Evolutionary conservation across 2,888 invertebrate genomes (phyloP), one percentile per base, ranked within the genome.

Genomic region (Drosophila anomalata): DNA sequence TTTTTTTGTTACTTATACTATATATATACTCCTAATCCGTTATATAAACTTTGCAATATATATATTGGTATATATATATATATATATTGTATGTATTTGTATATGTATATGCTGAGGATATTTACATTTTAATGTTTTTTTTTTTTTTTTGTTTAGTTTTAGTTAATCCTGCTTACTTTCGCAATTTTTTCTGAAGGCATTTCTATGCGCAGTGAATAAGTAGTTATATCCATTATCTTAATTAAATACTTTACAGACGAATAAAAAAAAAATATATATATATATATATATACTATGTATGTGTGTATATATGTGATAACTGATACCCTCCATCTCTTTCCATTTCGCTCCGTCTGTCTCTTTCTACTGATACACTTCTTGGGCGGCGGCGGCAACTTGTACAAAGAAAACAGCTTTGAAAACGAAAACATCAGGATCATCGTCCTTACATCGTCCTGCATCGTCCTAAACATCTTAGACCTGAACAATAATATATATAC

Each of bases 341-440:
- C 47, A n/a, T 39, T 55, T 48, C 31, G 29, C 41, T 9, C 61
- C 53, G 60, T 73, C 69, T 65, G 48, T 54, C 61, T 79, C 51
- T 67, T 22, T 65, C 57, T 41, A 66, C 50, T 61, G 58, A 39
- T 36, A 36, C 33, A 36, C 36, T 69, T 51, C 54, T 54, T 81
- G 80, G 36, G 36, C 36, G 84, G 84, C 85, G 80, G 80, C 84
- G 79, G 73, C 77, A 81, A 77, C 65, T 77, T 73, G 70, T 78
- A 78, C 62, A 63, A 63, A 62, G 53, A 63, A 46, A 62, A 62
- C 63, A 52, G 36, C 52, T 52, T 3, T 14, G 63, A 62, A 69
- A 71, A 71, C 70, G 61, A 54, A 60, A 77, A 61, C 52, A 48
- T 14, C 14, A 14, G 14, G 14, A 14, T 14, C 14, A 14, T 14